A percentile compares a stretch with the other conserved stretches of the same genome.
phyloP scores from a whole-genome alignment of 2,888 invertebrate species.

The Limnephilus rhombicus region DNA sequence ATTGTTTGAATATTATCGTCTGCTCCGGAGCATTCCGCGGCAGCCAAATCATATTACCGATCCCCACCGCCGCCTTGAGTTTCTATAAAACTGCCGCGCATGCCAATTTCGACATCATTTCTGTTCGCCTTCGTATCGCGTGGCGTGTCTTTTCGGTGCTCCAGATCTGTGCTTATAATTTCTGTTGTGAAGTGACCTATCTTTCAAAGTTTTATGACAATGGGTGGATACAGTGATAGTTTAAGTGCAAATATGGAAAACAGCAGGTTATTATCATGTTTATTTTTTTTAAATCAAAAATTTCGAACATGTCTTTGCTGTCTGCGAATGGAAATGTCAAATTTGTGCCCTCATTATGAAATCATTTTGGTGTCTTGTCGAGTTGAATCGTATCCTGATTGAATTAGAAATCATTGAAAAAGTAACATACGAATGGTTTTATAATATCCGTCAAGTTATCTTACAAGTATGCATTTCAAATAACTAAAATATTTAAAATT shows the following conservation, averaged over 20 bases:
- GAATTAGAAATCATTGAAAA: background rate
- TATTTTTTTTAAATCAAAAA: background rate
- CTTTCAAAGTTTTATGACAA: constrained; percentile 56
- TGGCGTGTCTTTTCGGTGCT: constrained; percentile 53
- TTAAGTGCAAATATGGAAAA: constrained; percentile 72
- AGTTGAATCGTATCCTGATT: background rate
- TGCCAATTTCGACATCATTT: constrained; percentile 59
- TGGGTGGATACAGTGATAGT: constrained; percentile 66
- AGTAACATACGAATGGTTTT: background rate
- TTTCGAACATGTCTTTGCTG: background rate
- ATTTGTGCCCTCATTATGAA: constrained; percentile 42
- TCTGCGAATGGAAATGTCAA: constrained; percentile 41
- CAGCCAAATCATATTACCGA: constrained; percentile 43
- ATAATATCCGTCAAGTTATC: background rate
- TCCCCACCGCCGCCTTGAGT: constrained; percentile 46
- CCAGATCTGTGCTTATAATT: constrained; percentile 53
- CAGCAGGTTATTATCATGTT: constrained; percentile 72
- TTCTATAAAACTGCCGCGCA: constrained; percentile 60
- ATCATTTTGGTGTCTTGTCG: constrained; percentile 32
- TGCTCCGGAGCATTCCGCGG: constrained; percentile 43
- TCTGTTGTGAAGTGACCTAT: constrained; percentile 61
- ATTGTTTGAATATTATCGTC: constrained; percentile 8
- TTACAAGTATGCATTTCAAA: background rate
- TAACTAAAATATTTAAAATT: background rate
- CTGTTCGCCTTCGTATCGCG: constrained; percentile 42